Evolutionary conservation across 2,113 vertebrate species (phyloP), one percentile per base, ranked within the genome.

Genomic region (Actinemys pallida): DNA sequence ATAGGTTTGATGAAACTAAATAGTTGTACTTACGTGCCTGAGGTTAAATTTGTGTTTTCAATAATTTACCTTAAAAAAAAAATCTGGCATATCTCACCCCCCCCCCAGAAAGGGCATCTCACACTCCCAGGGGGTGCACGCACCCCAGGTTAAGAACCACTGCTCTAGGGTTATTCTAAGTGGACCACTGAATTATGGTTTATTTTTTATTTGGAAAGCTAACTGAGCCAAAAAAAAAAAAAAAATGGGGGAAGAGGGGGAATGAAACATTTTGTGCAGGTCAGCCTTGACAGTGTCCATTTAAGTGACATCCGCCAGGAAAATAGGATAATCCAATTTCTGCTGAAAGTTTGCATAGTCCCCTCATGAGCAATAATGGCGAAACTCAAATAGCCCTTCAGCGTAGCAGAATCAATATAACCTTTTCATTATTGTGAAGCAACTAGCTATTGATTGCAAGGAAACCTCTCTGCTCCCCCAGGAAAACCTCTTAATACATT

Each of bases 281-380:
- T 90, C 10, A 54, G 65, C 84, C 85, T 87, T 89, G 92, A 89
- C 88, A 93, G 86, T 84, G 95, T 85, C 93, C 86, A 85, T 94
- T 92, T 93, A 94, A 54, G 88, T 94, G 95, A 95, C 94, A 84
- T 42, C 86, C 78, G 19, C 79, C 31, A 31, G 50, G 56, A 96
- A 86, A 97, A 96, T 94, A 96, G 91, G 95, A 92, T 93, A 72
- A 93, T 96, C 94, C 95, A 94, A 96, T 96, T 95, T 91, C 84
- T 89, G 88, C 24, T 47, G 92, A 93, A 96, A 94, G 92, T 90
- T 83, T 94, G 92, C 94, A 82, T 75, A 84, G 93, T 80, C 87
- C 79, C 92, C 95, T 93, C 5, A 3, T 89, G 93, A 94, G 83
- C 52, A 76, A 84, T 22, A 62, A 93, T 87, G 47, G 78, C 49